A percentile compares a stretch with the other conserved stretches of the same genome.
phyloP scores from a whole-genome alignment of 2,113 vertebrate species.

The Ifrita kowaldi region DNA sequence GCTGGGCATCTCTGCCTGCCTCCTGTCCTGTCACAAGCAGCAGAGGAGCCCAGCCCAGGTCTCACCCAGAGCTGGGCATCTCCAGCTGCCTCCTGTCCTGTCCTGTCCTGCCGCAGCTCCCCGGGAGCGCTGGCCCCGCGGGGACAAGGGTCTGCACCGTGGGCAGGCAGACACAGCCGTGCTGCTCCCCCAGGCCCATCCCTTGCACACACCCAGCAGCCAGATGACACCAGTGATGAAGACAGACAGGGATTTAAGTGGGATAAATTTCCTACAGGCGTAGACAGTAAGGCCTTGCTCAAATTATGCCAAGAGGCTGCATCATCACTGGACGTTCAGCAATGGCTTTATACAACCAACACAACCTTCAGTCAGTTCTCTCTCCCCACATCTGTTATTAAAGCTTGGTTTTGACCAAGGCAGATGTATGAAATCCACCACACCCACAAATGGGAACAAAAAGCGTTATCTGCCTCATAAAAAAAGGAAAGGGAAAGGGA shows the following conservation, averaged over 20 bases:
- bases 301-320: background rate
- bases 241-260: background rate
- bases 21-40: background rate
- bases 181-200: background rate
- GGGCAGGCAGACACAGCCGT: accelerated
- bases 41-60: background rate
- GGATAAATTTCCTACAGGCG: background rate
- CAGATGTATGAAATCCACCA: background rate
- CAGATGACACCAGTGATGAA: background rate
- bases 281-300: background rate
- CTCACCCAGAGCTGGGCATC: accelerated
- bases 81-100: background rate
- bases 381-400: background rate
- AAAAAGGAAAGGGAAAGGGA: too few relatives aligned
- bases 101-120: background rate
- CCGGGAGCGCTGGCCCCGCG: accelerated
- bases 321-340: background rate
- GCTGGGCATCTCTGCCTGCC: background rate
- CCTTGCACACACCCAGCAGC: background rate
- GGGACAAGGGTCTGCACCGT: background rate
- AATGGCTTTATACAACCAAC: accelerated
- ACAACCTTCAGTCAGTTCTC: background rate
- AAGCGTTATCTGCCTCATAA: background rate
- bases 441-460: background rate
- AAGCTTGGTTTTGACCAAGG: background rate